Conservation (phyloP, 1,140 invertebrate genomes). For the Tetramorium alpestre region DNA sequence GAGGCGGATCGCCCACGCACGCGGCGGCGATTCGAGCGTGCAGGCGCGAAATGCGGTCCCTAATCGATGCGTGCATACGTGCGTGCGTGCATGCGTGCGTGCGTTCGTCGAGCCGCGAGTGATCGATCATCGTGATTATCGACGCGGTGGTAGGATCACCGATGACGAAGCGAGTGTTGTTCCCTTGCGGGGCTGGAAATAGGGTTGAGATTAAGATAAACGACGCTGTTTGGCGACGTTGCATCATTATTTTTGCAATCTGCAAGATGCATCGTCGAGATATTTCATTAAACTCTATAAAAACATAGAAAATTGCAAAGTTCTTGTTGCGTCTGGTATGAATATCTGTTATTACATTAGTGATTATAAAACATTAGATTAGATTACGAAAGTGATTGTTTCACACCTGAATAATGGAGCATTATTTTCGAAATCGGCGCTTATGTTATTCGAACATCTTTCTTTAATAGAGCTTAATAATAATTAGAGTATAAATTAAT, state of each 20-base stretch:
- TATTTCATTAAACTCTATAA: background rate
- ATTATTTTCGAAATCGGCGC: background rate
- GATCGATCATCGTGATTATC: conserved; percentile 73
- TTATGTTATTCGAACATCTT: background rate
- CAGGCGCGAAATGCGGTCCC: conserved; percentile 33
- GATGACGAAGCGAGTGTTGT: conserved; percentile 27
- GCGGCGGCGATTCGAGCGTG: conserved; percentile 33
- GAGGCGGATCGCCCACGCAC: conserved; percentile 67
- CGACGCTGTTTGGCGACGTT: background rate
- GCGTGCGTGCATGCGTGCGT: conserved; percentile 6
- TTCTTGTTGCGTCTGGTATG: background rate
- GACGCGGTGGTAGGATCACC: conserved; percentile 3
- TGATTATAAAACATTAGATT: background rate
- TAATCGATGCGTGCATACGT: conserved; percentile 69
- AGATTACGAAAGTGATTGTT: background rate
- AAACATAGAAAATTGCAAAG: background rate
- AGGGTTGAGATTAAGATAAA: conserved; percentile 41
- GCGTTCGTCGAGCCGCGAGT: conserved; percentile 10
- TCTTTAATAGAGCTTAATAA: background rate
- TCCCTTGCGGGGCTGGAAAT: conserved; percentile 20
- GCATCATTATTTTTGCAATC: conserved; percentile 26
- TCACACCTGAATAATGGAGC: background rate
- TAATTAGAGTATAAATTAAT: background rate
- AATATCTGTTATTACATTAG: background rate
- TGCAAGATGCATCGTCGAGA: background rate